These are phyloP conservation scores for Nerophis ophidion DNA, from an alignment of 2,113 vertebrate species.

Conservation along the genomic window DNA sequence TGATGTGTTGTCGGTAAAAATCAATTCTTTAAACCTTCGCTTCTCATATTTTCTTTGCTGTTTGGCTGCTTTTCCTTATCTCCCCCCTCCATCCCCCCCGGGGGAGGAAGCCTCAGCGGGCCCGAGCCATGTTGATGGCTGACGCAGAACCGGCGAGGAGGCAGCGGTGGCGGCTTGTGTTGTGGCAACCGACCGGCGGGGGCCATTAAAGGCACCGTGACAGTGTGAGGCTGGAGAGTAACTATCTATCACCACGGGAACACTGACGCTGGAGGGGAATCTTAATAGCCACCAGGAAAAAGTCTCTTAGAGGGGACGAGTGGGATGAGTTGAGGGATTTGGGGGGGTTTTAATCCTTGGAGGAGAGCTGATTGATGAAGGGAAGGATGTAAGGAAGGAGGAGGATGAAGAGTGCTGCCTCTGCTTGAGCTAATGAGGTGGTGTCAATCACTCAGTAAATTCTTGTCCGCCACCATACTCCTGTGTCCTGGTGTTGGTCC, in stretches of 20 bases:
- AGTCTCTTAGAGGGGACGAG: constrained; percentile 39
- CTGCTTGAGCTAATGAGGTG: constrained; percentile 48
- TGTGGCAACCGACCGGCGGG: not conserved
- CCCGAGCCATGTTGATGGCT: constrained; percentile 39
- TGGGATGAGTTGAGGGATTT: constrained; percentile 63
- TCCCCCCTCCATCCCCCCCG: constrained; percentile 24
- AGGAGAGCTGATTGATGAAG: constrained; percentile 51
- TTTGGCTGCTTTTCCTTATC: constrained; percentile 45
- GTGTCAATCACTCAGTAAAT: constrained; percentile 53
- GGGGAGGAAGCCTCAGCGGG: constrained; percentile 48
- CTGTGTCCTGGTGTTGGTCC: not conserved
- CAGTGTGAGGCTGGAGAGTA: constrained; percentile 17
- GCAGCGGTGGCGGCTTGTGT: constrained; percentile 10
- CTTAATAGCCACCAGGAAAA: constrained; percentile 52
- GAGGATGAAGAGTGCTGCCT: constrained; percentile 4
- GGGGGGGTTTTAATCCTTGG: constrained; percentile 40
- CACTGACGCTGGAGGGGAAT: constrained; percentile 42
- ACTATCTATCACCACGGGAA: constrained; percentile 37
- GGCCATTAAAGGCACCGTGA: constrained; percentile 8
- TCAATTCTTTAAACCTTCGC: constrained; percentile 6
- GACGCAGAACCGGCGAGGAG: constrained; percentile 41
- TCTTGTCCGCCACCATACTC: constrained; percentile 28
- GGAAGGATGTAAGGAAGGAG: constrained; percentile 29
- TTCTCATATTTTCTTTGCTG: constrained; percentile 25
- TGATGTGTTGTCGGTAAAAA: not conserved